phyloP scores from a whole-genome alignment of 1,140 invertebrate genomes.

The Colletes latitarsis region DNA sequence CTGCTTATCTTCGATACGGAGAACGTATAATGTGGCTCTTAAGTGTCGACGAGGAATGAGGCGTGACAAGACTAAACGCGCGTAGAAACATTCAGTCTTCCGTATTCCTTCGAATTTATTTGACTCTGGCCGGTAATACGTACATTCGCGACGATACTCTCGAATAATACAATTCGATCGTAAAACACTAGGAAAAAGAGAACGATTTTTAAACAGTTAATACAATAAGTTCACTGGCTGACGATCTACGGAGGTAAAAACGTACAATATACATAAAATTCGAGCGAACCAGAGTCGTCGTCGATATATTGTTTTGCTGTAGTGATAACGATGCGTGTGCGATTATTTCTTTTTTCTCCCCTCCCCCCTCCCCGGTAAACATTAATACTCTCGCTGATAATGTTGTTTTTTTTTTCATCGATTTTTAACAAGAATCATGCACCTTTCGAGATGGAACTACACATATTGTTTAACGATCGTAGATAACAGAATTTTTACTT shows the following conservation, averaged over 20 bases:
- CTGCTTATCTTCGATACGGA: constrained; percentile 36
- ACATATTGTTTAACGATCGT: not conserved
- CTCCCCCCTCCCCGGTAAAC: not conserved
- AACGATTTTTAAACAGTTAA: no score
- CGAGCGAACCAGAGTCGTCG: not conserved
- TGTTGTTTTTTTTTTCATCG: not conserved
- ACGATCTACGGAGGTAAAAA: not conserved
- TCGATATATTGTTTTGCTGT: not conserved
- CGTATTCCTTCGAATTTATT: not conserved
- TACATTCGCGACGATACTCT: not conserved
- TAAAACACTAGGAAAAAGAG: no score
- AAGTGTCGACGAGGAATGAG: not conserved
- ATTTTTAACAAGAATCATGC: not conserved
- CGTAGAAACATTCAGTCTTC: not conserved
- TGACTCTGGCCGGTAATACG: not conserved
- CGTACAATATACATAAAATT: not conserved
- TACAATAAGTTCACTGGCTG: not conserved
- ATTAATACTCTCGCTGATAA: constrained; percentile 23
- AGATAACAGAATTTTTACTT: not conserved
- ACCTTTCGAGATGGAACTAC: not conserved
- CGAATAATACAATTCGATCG: not conserved
- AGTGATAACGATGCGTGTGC: constrained; percentile 10
- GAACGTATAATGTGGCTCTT: not conserved
- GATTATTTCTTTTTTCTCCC: not conserved
- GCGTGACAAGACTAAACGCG: not conserved